Percentiles rank a stretch among this genome's conserved stretches.
These are phyloP conservation scores for Scaptodrosophila latifasciaeformis DNA, from an alignment of 2,888 invertebrate species.

Conservation along the genomic window DNA sequence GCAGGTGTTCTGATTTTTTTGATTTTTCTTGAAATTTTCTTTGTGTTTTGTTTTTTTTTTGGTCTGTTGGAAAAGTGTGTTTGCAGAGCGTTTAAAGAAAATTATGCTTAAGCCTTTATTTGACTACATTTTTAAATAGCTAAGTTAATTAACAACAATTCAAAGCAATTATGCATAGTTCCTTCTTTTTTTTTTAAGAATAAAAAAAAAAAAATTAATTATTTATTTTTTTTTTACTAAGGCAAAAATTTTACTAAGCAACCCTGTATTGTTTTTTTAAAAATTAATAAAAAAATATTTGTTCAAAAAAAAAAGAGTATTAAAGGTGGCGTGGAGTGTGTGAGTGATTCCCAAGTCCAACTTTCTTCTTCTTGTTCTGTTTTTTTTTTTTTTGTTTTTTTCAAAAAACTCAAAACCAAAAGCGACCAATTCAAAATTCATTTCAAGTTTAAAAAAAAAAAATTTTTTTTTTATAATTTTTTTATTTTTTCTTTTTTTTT, in stretches of 20 bases:
- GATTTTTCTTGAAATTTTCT: slow-evolving; percentile 13
- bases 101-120: slow-evolving; percentile 24
- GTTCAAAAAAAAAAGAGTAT: no score
- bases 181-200: no score
- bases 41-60: not conserved
- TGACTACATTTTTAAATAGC: slow-evolving; percentile 19
- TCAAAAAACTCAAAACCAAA: no score
- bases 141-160: slow-evolving; percentile 45
- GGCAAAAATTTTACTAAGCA: slow-evolving; percentile 69
- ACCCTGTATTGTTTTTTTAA: slow-evolving; percentile 60
- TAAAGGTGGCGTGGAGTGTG: no score
- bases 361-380: not conserved
- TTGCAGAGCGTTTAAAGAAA: not conserved
- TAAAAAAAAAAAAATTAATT: slow-evolving; percentile 22
- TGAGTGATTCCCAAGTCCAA: no score
- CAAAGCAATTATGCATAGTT: slow-evolving; percentile 23
- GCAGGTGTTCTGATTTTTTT: slow-evolving; percentile 47
- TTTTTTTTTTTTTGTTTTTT: no score
- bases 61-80: not conserved
- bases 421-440: no score
- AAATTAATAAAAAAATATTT: no score
- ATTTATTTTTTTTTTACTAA: slow-evolving; percentile 32
- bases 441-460: no score
- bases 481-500: no score
- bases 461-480: not conserved